Base-by-base conservation (phyloP, 2,888 invertebrate species). In the Schizotus pectinicornis region DNA sequence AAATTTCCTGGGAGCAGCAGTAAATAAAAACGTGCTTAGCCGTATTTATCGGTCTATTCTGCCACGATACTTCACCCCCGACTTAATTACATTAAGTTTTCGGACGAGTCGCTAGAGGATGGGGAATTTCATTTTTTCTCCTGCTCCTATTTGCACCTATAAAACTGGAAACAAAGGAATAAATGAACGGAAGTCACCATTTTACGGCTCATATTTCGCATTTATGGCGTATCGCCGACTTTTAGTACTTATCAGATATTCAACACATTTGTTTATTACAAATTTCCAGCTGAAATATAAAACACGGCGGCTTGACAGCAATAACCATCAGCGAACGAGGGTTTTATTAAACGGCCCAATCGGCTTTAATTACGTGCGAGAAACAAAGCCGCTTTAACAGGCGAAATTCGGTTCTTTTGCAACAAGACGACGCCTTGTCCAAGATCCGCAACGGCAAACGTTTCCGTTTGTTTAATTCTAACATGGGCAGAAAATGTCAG, bases 221-320 rank as follows among this genome's bases (percentile, higher is more conserved):
- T 60, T 60, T 56, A 59, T 52, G 47, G 50, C 49, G 43, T 51
- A 52, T 43, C 45, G 53, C 49, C 39, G 47, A 45, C 42, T 61
- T 57, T 58, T 58, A 61, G 30, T 50, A 42, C 49, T 41, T 51
- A 52, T 59, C 55, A 46, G 50, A 53, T 56, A 56, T 60, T 60
- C 60, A 56, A 52, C 53, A 43, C 56, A 56, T 49, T 42, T 53
- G 52, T 60, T 59, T 60, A 56, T 53, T 48, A 39, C 53, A 52
- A 58, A 58, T 52, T 58, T 53, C 33, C 32, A 37, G 49, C 50
- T 42, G 9, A 39, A 36, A 41, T 49, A 38, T 41, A 48, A 55
- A 49, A 51, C 41, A 9, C 50, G 39, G 31, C 34, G 22, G 32
- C 38, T 11, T 22, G 22, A 22, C 5, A 22, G 5, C 22, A 35